These are phyloP conservation scores for Radopholus similis DNA, from an alignment of 1,140 invertebrate genomes.

Conservation along the genomic window DNA sequence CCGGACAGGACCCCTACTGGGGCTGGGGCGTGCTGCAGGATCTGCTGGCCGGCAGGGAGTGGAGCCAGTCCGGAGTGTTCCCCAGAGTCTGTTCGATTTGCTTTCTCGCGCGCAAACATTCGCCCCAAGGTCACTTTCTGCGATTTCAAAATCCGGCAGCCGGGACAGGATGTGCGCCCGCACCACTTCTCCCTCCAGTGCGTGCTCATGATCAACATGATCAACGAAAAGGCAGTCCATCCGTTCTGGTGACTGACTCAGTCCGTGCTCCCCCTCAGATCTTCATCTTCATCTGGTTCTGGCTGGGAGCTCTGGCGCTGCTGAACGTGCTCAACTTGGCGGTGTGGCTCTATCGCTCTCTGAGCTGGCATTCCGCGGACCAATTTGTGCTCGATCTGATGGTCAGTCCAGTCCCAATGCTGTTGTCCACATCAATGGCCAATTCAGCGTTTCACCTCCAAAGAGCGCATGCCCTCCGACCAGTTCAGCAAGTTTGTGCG, in stretches of 20 bases:
- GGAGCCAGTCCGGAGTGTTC: slow-evolving; percentile 61
- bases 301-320: neutral
- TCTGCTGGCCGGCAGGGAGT: slow-evolving; percentile 59
- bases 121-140: slow-evolving; percentile 6
- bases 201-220: slow-evolving; percentile 19
- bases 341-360: slow-evolving; percentile 7
- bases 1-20: slow-evolving; percentile 61
- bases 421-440: no score
- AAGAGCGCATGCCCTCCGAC: no score
- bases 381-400: neutral
- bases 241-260: neutral
- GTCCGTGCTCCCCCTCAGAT: neutral
- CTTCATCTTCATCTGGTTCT: slow-evolving; percentile 16
- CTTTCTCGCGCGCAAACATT: neutral
- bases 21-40: slow-evolving; percentile 62
- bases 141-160: slow-evolving; percentile 13
- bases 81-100: slow-evolving; percentile 59
- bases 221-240: slow-evolving; percentile 6
- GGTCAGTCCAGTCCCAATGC: no score
- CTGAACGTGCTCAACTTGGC: neutral
- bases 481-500: no score
- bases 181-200: slow-evolving; percentile 8
- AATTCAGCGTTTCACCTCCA: no score
- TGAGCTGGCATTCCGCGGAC: neutral
- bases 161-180: neutral